Evolutionary conservation across 2,888 invertebrate genomes (phyloP).

Genomic region (Netelia virgata): DNA sequence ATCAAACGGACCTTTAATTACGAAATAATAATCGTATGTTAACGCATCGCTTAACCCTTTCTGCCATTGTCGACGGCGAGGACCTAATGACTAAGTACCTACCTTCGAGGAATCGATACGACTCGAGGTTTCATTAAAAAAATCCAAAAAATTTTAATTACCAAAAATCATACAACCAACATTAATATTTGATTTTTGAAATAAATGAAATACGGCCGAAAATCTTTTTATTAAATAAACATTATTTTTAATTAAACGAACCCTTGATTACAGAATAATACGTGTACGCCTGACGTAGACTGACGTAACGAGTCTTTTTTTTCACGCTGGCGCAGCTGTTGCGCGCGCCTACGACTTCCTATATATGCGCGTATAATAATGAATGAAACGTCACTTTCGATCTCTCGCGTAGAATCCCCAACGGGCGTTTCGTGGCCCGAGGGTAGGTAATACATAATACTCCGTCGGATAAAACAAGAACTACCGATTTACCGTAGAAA

Average conservation of each 20-base stretch:
- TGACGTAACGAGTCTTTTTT: slow-evolving; percentile 67
- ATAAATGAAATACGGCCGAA: too few species aligned
- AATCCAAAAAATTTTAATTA: too few species aligned
- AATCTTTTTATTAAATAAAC: not conserved
- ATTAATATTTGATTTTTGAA: too few species aligned
- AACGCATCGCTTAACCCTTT: too few species aligned
- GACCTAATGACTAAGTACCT: too few species aligned
- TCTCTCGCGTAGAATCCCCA: slow-evolving; percentile 77
- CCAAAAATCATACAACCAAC: too few species aligned
- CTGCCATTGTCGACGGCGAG: too few species aligned
- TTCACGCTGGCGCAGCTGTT: slow-evolving; percentile 75
- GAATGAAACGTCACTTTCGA: slow-evolving; percentile 76
- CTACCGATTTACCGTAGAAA: slow-evolving; percentile 79
- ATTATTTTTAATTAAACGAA: too few species aligned
- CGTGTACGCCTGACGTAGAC: not conserved
- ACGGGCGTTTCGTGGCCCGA: slow-evolving; percentile 79
- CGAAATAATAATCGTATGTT: not conserved
- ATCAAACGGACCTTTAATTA: not conserved
- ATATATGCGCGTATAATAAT: slow-evolving; percentile 63
- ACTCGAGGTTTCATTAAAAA: too few species aligned
- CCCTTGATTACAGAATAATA: not conserved
- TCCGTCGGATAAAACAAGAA: slow-evolving; percentile 78
- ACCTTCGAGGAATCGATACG: too few species aligned
- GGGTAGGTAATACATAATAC: slow-evolving; percentile 8
- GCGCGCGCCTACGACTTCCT: slow-evolving; percentile 59